These are phyloP conservation scores for Hydroisotoma schaefferi DNA, from an alignment of 2,888 invertebrate genomes.

Conservation along the genomic window DNA sequence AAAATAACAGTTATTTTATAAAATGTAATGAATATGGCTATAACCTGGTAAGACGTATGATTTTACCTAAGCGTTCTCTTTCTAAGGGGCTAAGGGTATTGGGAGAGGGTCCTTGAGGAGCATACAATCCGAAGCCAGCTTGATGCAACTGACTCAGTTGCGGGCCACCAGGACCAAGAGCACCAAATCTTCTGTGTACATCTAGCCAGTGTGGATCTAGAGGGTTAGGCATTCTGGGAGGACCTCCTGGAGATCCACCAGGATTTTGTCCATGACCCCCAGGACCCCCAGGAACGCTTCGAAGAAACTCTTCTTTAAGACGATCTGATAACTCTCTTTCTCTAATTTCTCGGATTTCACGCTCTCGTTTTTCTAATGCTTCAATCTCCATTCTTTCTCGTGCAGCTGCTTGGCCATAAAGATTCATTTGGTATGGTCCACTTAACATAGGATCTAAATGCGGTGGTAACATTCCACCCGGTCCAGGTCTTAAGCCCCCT, in stretches of 20 bases:
- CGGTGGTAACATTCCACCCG: slow-evolving; percentile 50
- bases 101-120: slow-evolving; percentile 64
- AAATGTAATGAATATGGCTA: no score
- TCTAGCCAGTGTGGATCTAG: slow-evolving; percentile 71
- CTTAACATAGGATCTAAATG: slow-evolving; percentile 76
- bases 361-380: slow-evolving; percentile 62
- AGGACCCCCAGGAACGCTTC: slow-evolving; percentile 59
- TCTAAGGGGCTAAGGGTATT: slow-evolving; percentile 70
- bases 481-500: slow-evolving; percentile 49
- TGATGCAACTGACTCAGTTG: slow-evolving; percentile 59
- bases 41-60: not conserved
- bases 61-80: slow-evolving; percentile 78
- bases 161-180: slow-evolving; percentile 53
- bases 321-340: slow-evolving; percentile 78
- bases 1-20: not conserved
- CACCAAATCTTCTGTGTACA: slow-evolving; percentile 71
- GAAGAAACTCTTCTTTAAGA: slow-evolving; percentile 82
- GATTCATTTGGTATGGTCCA: slow-evolving; percentile 53
- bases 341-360: slow-evolving; percentile 65
- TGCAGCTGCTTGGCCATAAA: slow-evolving; percentile 65
- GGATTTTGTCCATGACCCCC: slow-evolving; percentile 48
- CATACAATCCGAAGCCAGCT: slow-evolving; percentile 51
- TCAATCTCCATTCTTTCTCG: slow-evolving; percentile 58
- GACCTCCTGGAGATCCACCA: slow-evolving; percentile 56
- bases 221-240: slow-evolving; percentile 57